Conservation (phyloP, 2,797 vertebrate species). For the Chaunax sp. region DNA sequence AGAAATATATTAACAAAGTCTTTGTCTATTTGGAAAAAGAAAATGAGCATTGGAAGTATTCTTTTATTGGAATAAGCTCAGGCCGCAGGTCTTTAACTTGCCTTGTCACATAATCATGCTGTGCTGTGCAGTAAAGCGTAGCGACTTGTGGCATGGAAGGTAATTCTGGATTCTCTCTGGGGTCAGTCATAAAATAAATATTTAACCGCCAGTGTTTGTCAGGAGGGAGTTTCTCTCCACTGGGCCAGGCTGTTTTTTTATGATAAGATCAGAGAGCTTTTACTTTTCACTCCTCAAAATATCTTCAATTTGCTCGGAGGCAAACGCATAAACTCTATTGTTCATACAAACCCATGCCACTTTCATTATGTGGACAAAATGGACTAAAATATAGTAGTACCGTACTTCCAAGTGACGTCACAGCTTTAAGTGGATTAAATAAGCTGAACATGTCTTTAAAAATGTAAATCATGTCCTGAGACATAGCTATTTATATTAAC, state of each 20-base stretch:
- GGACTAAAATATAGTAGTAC: no score
- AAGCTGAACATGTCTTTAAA: no score
- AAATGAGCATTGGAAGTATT: neutral
- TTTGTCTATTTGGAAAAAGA: neutral
- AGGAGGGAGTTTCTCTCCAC: conserved; percentile 61
- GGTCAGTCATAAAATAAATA: conserved; percentile 67
- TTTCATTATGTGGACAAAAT: conserved; percentile 2
- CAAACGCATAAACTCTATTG: neutral
- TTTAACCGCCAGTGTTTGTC: conserved; percentile 67
- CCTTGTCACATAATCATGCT: conserved; percentile 36
- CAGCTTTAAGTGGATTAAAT: no score
- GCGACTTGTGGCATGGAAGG: conserved; percentile 40
- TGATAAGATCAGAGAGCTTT: conserved; percentile 49
- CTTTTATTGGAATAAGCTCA: conserved; percentile 5
- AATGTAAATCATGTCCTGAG: no score
- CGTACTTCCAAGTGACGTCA: no score
- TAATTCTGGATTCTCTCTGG: conserved; percentile 36
- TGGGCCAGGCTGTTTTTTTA: conserved; percentile 42
- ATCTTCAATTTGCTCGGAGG: no score
- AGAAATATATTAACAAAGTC: neutral
- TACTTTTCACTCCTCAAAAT: conserved; percentile 13
- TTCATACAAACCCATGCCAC: conserved; percentile 9
- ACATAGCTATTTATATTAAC: no score
- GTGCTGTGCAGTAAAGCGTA: conserved; percentile 33
- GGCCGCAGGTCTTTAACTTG: conserved; percentile 17